These are phyloP conservation scores for Nasonia oneida DNA, from an alignment of 2,888 invertebrate genomes.

Conservation along the genomic window DNA sequence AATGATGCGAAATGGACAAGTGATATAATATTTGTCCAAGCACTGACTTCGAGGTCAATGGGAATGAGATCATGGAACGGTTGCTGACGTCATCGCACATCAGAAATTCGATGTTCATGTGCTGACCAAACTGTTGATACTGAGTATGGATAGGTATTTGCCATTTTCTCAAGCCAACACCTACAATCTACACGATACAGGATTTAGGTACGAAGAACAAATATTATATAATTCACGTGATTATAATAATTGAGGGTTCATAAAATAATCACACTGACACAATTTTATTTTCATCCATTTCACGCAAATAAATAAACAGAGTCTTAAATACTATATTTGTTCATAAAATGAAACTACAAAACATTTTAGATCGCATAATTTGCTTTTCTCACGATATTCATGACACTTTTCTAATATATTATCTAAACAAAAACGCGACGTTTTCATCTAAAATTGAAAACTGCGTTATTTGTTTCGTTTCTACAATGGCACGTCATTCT, in stretches of 20 bases:
- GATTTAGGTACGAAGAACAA: neutral
- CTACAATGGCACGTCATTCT: too few relatives aligned
- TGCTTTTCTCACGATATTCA: too few relatives aligned
- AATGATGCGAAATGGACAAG: neutral
- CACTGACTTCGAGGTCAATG: slow-evolving; percentile 66
- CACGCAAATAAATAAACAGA: too few relatives aligned
- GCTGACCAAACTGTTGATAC: neutral
- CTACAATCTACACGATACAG: neutral
- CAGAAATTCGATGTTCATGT: slow-evolving; percentile 31
- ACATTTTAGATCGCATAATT: too few relatives aligned
- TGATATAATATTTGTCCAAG: neutral
- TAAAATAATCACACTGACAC: too few relatives aligned
- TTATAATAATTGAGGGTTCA: neutral
- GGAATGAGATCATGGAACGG: slow-evolving; percentile 71
- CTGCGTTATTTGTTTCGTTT: too few relatives aligned
- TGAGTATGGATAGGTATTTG: neutral
- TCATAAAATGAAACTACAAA: too few relatives aligned
- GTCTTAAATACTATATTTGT: too few relatives aligned
- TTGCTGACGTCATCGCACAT: slow-evolving; percentile 63
- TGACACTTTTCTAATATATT: too few relatives aligned
- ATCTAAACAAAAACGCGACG: too few relatives aligned
- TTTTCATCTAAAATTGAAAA: too few relatives aligned
- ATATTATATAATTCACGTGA: neutral
- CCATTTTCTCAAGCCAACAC: neutral
- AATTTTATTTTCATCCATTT: too few relatives aligned